phyloP scores from a whole-genome alignment of 2,113 vertebrate species.

The Rhinopomastus cyanomelas region DNA sequence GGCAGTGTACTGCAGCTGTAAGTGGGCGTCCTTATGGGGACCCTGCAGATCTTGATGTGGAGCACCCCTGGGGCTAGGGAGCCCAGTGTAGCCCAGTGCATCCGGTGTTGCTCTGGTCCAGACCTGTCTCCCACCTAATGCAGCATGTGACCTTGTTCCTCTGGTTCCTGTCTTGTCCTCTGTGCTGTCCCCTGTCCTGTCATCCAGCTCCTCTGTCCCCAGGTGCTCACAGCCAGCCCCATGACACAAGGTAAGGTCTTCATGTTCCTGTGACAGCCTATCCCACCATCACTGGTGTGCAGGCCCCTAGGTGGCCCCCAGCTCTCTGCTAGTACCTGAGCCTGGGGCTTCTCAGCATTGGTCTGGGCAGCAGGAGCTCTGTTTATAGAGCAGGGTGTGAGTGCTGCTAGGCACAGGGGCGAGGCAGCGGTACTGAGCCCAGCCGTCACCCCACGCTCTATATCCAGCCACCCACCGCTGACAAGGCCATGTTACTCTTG shows the following conservation, averaged over 20 bases:
- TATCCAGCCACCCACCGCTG: not conserved
- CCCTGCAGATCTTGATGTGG: not conserved
- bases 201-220: not conserved
- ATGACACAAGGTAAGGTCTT: too few species aligned
- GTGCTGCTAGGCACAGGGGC: not conserved
- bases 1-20: not conserved
- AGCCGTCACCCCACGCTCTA: rapidly evolving
- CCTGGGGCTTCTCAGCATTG: too few species aligned
- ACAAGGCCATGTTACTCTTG: rapidly evolving
- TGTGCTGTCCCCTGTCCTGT: not conserved
- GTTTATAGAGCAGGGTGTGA: not conserved
- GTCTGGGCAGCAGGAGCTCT: too few species aligned
- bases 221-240: too few species aligned
- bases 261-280: too few species aligned
- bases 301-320: too few species aligned
- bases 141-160: not conserved
- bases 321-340: too few species aligned
- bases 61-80: too few species aligned
- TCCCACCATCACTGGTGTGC: too few species aligned
- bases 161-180: not conserved
- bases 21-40: too few species aligned
- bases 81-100: too few species aligned
- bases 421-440: not conserved
- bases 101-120: not conserved
- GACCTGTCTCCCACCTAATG: not conserved